Conservation (phyloP, 2,113 vertebrate species). For the Telmatochromis brichardi region DNA sequence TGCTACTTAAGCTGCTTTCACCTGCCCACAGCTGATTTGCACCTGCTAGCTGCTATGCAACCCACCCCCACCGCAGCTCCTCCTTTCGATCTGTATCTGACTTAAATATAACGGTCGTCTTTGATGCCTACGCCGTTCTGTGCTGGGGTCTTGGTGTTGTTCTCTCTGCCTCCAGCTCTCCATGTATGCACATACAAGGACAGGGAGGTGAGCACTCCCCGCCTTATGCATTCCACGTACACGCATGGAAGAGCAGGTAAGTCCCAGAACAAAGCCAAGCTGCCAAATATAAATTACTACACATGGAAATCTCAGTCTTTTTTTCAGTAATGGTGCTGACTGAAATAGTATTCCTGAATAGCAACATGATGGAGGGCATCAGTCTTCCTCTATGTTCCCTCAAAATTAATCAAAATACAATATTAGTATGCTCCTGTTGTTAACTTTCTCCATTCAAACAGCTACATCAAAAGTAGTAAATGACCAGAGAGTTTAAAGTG, state of each 20-base stretch:
- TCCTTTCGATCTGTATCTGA: background rate
- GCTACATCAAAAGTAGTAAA: background rate
- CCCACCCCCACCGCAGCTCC: background rate
- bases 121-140: background rate
- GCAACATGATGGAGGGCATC: background rate
- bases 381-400: background rate
- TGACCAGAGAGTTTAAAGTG: background rate
- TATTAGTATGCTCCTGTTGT: background rate
- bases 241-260: background rate
- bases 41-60: background rate
- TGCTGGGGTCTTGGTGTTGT: background rate
- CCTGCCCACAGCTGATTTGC: background rate
- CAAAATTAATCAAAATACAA: background rate
- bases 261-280: background rate
- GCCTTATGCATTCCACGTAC: background rate
- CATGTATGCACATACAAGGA: background rate
- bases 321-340: background rate
- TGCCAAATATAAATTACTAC: background rate
- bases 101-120: background rate
- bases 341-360: background rate
- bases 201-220: background rate
- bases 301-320: background rate
- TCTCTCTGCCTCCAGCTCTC: background rate
- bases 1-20: background rate
- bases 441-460: background rate